Evolutionary conservation across 2,888 invertebrate genomes (phyloP).

Genomic region (Perizoma flavofasciatum): DNA sequence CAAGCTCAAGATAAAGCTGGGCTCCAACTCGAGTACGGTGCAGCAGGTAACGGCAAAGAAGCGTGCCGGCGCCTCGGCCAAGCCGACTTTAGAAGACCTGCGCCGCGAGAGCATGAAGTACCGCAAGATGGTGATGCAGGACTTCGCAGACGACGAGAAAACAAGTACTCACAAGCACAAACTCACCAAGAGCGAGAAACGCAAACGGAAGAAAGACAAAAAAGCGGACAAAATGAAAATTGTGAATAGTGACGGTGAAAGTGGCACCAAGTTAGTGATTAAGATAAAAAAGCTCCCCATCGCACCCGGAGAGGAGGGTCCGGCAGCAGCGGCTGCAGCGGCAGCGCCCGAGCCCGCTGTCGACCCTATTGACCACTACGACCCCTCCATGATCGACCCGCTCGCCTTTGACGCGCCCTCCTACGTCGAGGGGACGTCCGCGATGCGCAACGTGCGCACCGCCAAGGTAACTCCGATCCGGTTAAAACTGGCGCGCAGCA

Average conservation of each 20-base stretch:
- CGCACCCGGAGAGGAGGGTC: constrained; percentile 51
- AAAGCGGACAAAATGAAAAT: constrained; percentile 81
- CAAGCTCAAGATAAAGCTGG: constrained; percentile 91
- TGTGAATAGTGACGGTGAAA: constrained; percentile 78
- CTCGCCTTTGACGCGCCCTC: constrained; percentile 74
- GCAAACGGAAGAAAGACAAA: constrained; percentile 82
- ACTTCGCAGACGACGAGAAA: constrained; percentile 89
- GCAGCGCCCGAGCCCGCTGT: constrained; percentile 60
- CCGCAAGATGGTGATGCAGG: constrained; percentile 92
- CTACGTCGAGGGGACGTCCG: constrained; percentile 65
- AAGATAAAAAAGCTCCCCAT: constrained; percentile 85
- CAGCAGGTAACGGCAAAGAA: constrained; percentile 91
- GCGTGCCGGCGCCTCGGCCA: constrained; percentile 85
- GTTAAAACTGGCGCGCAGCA: constrained; percentile 92
- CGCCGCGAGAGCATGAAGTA: constrained; percentile 94
- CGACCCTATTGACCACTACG: constrained; percentile 73
- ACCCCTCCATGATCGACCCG: constrained; percentile 74
- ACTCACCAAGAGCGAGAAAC: constrained; percentile 69
- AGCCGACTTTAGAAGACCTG: constrained; percentile 91
- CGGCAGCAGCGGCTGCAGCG: constrained; percentile 53
- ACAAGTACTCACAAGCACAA: constrained; percentile 73
- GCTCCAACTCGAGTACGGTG: constrained; percentile 75
- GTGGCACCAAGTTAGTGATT: constrained; percentile 90
- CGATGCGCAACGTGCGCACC: constrained; percentile 84
- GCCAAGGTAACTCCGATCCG: constrained; percentile 91